Percentiles rank a stretch among this genome's conserved stretches.
Conservation (phyloP, 1,140 invertebrate species). For the Nylanderia fulva region DNA sequence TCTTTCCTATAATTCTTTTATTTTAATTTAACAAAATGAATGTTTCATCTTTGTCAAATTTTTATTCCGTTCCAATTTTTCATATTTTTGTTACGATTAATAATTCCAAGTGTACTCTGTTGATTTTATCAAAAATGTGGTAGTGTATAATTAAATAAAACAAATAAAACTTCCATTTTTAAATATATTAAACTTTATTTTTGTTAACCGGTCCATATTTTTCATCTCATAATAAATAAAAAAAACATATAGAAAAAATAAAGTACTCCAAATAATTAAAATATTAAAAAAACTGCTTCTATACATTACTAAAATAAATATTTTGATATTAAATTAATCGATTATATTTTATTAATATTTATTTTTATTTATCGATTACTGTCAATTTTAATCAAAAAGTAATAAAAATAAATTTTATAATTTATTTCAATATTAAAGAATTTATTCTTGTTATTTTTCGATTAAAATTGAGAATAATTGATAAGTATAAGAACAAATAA, state of each 20-base stretch:
- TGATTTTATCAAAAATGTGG: background rate
- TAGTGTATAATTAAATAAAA: background rate
- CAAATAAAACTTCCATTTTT: background rate
- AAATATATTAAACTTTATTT: background rate
- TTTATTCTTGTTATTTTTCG: background rate
- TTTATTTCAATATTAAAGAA: background rate
- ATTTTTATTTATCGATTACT: background rate
- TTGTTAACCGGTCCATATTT: background rate
- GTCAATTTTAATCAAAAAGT: background rate
- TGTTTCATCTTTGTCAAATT: background rate
- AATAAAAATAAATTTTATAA: constrained; percentile 12
- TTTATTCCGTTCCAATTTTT: background rate
- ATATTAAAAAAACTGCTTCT: background rate
- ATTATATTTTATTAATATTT: background rate
- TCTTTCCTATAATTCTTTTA: background rate
- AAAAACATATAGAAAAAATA: background rate
- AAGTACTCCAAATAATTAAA: constrained; percentile 8
- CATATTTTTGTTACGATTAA: background rate
- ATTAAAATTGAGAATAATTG: background rate
- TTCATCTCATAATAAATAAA: background rate
- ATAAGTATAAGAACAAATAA: background rate
- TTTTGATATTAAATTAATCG: background rate
- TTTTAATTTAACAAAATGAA: background rate
- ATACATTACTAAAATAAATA: background rate
- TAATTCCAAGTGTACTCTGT: background rate